Percentiles rank a stretch among this genome's conserved stretches.
Evolutionary conservation across 2,888 invertebrate genomes (phyloP).

Genomic region (Xestia xanthographa): DNA sequence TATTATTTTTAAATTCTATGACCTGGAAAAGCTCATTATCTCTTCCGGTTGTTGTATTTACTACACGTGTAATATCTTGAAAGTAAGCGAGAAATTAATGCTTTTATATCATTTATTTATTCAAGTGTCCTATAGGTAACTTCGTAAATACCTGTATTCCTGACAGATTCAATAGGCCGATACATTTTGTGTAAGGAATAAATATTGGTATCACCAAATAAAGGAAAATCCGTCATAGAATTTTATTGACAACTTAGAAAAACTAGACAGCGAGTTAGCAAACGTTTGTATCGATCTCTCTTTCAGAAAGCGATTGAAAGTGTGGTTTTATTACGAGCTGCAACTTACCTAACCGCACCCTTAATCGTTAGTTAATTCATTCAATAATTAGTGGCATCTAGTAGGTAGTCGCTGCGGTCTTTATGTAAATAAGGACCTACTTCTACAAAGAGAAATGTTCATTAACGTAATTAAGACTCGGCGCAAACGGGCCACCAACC

Average conservation of each 20-base stretch:
- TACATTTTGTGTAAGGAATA: not conserved
- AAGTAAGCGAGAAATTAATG: not conserved
- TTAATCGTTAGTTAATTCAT: constrained; percentile 11
- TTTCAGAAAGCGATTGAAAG: not conserved
- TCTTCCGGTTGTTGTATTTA: not conserved
- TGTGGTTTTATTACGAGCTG: not conserved
- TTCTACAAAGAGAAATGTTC: constrained; percentile 5
- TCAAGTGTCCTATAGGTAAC: not conserved
- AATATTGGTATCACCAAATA: not conserved
- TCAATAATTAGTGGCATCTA: not conserved
- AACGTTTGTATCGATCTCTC: not conserved
- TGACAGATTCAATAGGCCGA: not conserved
- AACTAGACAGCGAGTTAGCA: not conserved
- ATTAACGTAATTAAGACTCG: constrained; percentile 14
- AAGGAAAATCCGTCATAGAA: not conserved
- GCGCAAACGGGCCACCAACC: too few species aligned
- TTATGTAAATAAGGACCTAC: constrained; percentile 18
- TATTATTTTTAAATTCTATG: too few species aligned
- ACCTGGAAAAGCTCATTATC: not conserved
- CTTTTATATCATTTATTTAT: not conserved
- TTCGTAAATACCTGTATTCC: not conserved
- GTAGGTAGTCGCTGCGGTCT: constrained; percentile 1
- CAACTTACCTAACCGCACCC: not conserved
- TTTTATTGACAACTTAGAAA: not conserved
- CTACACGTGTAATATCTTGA: not conserved